Base-by-base conservation (phyloP, 2,888 invertebrate genomes). In the Galerucella calmariensis region DNA sequence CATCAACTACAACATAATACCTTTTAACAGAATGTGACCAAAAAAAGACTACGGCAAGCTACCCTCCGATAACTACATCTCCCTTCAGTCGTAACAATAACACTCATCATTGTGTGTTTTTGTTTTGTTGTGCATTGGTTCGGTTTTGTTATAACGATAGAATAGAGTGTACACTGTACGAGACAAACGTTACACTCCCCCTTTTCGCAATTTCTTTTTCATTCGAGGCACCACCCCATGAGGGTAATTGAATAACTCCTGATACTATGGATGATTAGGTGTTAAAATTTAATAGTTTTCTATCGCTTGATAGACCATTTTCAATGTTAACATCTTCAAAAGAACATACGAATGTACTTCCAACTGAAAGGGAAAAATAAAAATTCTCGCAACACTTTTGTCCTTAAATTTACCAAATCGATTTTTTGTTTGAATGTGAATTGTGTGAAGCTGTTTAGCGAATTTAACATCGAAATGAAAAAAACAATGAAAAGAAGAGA, bases 41-140 rank as follows among this genome's bases (percentile, higher is more conserved):
- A 12, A 4, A 48, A 48, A 14, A 20, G 16, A 56, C 16, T 56
- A n/a, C n/a, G 14, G 51, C 6, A n/a, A 51, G 56, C 20, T 20
- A 56, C 56, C 56, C 56, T 20, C 9, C 20, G 56, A 56, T 16
- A 56, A 20, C 10, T 10, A 20, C 10, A 16, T 16, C 51, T n/a
- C 51, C 51, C 51, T n/a, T 2, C 9, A 56, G 56, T 56, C 56
- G 56, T 20, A 16, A 56, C 56, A 61, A 61, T 62, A 62, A 62
- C 62, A 62, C 62, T 62, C 62, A 62, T 62, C 62, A 62, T 62
- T 62, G 62, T 62, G 35, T 62, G 62, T 62, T 62, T 62, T 62
- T 41, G 35, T 62, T 62, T 62, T 62, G 62, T 62, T 35, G 12
- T 62, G 62, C 62, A n/a, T 62, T 27, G 62, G 27, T 35, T 62